Evolutionary conservation across 2,113 vertebrate genomes (phyloP), one percentile per base, ranked within the genome.

Genomic region (Macrotis lagotis): DNA sequence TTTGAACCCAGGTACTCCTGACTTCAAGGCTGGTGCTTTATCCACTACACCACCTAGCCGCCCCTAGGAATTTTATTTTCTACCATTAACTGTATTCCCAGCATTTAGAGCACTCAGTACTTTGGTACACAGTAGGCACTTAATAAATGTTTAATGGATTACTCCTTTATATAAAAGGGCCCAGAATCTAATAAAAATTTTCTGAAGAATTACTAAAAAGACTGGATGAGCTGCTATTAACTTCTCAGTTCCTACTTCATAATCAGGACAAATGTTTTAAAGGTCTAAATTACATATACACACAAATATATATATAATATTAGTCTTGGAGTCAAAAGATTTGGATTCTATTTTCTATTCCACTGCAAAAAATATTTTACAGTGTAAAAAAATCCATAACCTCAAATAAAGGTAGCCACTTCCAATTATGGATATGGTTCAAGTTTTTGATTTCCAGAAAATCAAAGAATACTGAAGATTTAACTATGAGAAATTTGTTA

Each of bases 381-480:
- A 92, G 94, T 83, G 37, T 8, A 94, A 89, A 95, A 93, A 96
- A 50, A 93, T 51, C 52, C 95, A 74, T 47, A 94, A 93, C 55
- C 51, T 94, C 55, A 96, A 95, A 91, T 90, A 92, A 92, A 96
- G 95, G 90, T 83, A 91, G 3, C 93, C 94, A 66, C 50, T 95
- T 96, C 83, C 90, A 94, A 47, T 91, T 95, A 95, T 50, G 95
- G 94, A 44, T 89, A 96, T 96, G 96, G 92, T 92, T 90, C 89
- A 96, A 97, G n/a, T n/a, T n/a, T n/a, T n/a, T n/a, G n/a, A 94
- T 37, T 96, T 91, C 25, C 52, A 97, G 93, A 92, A 94, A 94
- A 92, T 55, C 91, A 95, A 37, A 96, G 91, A 97, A 96, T 95
- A 94, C 91, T 96, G 59, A 94, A 83, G 93, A 96, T 52, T 31